Evolutionary conservation across 1,140 invertebrate species (phyloP).

Genomic region (Asbolus verrucosus): DNA sequence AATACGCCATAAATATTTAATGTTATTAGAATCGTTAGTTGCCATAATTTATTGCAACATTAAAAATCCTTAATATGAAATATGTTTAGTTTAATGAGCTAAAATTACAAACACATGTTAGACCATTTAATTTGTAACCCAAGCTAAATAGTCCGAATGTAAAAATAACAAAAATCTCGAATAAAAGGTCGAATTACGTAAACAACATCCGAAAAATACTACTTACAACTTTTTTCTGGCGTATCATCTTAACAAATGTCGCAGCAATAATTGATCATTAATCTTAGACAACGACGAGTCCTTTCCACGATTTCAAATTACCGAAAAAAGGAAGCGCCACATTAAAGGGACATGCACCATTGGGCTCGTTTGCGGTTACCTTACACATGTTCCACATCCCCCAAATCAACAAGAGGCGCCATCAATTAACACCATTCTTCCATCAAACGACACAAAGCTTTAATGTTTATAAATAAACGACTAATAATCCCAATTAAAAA

Average conservation of each 20-base stretch:
- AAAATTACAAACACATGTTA: constrained; percentile 5
- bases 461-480: too few species aligned
- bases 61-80: constrained; percentile 2
- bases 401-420: constrained; percentile 25
- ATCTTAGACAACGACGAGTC: constrained; percentile 11
- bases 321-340: constrained; percentile 14
- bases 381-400: constrained; percentile 21
- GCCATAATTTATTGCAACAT: constrained; percentile 58
- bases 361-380: constrained; percentile 1
- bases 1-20: constrained; percentile 68
- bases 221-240: constrained; percentile 4
- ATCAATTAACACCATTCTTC: constrained; percentile 12
- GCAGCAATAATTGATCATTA: too few species aligned
- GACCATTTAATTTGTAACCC: not conserved
- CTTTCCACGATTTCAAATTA: constrained; percentile 14
- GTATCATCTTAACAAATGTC: too few species aligned
- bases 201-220: too few species aligned
- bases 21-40: constrained; percentile 66
- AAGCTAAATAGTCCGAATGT: not conserved
- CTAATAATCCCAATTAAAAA: too few species aligned
- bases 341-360: constrained; percentile 24
- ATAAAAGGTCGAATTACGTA: too few species aligned
- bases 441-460: too few species aligned
- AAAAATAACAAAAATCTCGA: not conserved
- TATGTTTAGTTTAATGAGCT: not conserved